Evolutionary conservation across 1,140 invertebrate genomes (phyloP).

Genomic region (Solen grandis): DNA sequence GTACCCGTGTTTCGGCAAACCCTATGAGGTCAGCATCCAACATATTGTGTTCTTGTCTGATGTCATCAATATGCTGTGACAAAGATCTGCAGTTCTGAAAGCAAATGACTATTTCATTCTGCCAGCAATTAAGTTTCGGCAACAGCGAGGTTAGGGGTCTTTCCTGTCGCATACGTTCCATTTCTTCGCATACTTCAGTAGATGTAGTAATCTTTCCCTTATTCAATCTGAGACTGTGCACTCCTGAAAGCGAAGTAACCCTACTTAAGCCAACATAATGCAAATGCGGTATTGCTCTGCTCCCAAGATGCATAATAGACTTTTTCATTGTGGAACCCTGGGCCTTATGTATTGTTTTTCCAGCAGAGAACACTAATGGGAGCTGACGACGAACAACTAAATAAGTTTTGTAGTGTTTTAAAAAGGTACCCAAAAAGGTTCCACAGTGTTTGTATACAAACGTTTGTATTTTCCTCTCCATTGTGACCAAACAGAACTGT

Average conservation of each 20-base stretch:
- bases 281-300: conserved; percentile 10
- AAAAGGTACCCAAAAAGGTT: conserved; percentile 13
- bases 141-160: too few relatives aligned
- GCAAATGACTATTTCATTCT: too few relatives aligned
- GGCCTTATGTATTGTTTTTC: conserved; percentile 46
- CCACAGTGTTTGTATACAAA: conserved; percentile 12
- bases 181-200: too few relatives aligned
- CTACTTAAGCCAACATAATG: conserved; percentile 49
- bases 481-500: background rate
- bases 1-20: conserved; percentile 32
- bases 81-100: too few relatives aligned
- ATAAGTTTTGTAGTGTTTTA: conserved; percentile 44
- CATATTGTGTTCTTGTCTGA: conserved; percentile 27
- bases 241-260: too few relatives aligned
- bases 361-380: conserved; percentile 31
- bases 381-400: conserved; percentile 19
- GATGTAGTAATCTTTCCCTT: too few relatives aligned
- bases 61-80: too few relatives aligned
- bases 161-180: too few relatives aligned
- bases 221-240: too few relatives aligned
- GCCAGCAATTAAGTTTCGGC: too few relatives aligned
- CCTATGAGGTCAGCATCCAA: conserved; percentile 21
- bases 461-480: conserved; percentile 31
- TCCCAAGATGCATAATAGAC: conserved; percentile 30
- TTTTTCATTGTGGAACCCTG: conserved; percentile 39